phyloP scores from a whole-genome alignment of 2,888 invertebrate species.

The Anorthoa munda region DNA sequence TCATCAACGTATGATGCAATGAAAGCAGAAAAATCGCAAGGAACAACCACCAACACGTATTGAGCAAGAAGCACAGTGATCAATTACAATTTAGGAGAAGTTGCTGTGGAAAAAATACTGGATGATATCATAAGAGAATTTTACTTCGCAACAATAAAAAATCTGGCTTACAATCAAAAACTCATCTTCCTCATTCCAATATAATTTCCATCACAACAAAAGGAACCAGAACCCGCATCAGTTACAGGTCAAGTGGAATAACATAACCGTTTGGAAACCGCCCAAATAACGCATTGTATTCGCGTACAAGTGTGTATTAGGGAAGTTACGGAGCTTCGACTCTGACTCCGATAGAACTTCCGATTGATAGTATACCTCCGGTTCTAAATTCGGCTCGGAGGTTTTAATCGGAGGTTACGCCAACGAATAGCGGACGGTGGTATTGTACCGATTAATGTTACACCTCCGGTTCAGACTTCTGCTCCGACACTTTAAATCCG shows the following conservation, averaged over 20 bases:
- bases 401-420: too few relatives aligned
- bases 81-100: neutral
- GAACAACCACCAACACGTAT: neutral
- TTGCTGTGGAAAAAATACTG: neutral
- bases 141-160: neutral
- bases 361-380: too few relatives aligned
- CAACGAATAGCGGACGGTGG: too few relatives aligned
- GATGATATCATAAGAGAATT: neutral
- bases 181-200: slow-evolving; percentile 11
- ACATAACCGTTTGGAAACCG: slow-evolving; percentile 57
- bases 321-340: too few relatives aligned
- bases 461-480: too few relatives aligned
- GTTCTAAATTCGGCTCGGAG: too few relatives aligned
- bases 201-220: slow-evolving; percentile 31
- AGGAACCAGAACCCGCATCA: slow-evolving; percentile 24
- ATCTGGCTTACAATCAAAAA: slow-evolving; percentile 8
- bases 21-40: too few relatives aligned
- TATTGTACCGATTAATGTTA: too few relatives aligned
- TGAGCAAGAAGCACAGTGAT: neutral
- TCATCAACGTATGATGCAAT: too few relatives aligned
- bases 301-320: slow-evolving; percentile 13
- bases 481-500: too few relatives aligned
- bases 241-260: slow-evolving; percentile 55
- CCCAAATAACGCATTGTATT: slow-evolving; percentile 55
- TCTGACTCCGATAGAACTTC: too few relatives aligned